Evolutionary conservation across 2,113 vertebrate genomes (phyloP).

Genomic region (Notarius lentiginosus): DNA sequence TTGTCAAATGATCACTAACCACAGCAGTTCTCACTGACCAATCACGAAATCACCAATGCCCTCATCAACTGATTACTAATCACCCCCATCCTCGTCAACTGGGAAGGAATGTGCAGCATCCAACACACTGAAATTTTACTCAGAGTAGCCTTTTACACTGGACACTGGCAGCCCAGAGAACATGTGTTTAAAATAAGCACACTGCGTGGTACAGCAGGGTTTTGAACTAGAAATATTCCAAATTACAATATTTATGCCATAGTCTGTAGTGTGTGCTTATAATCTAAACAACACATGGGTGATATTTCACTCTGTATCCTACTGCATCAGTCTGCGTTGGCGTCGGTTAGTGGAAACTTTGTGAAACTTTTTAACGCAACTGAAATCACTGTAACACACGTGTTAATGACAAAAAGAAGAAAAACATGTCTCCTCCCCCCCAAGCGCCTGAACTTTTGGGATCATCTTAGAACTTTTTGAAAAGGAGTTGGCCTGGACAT

Average conservation of each 20-base stretch:
- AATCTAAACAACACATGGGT: constrained; percentile 11
- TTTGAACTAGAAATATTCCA: background rate
- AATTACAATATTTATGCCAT: constrained; percentile 13
- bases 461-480: background rate
- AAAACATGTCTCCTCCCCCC: background rate
- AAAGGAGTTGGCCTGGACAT: background rate
- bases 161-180: background rate
- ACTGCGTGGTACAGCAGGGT: background rate
- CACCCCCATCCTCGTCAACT: too few species aligned
- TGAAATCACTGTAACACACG: constrained; percentile 10
- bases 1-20: background rate
- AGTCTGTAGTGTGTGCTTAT: constrained; percentile 17
- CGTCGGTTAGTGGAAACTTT: background rate
- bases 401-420: background rate
- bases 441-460: background rate
- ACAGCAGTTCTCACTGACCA: background rate
- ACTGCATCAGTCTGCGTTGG: background rate
- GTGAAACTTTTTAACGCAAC: constrained; percentile 8
- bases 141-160: background rate
- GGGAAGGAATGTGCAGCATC: background rate
- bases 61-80: background rate
- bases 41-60: too few species aligned
- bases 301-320: constrained; percentile 5
- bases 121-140: background rate
- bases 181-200: background rate